Base-by-base conservation (phyloP, 1,140 invertebrate genomes). In the Euura saliciscinereae region DNA sequence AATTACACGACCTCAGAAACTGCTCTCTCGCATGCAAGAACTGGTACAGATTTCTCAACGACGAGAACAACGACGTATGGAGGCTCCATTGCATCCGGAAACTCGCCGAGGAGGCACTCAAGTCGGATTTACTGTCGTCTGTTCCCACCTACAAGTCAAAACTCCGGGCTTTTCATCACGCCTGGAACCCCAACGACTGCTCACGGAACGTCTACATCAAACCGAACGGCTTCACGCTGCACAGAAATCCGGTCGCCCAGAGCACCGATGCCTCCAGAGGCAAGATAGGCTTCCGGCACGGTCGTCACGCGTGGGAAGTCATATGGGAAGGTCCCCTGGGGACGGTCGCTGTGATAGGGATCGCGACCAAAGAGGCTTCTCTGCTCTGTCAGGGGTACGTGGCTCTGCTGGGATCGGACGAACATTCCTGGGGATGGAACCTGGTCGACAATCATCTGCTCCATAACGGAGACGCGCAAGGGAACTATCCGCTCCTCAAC, bases 341-440 rank as follows among this genome's bases (percentile, higher is more conserved):
- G 2, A 98, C 97, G 11, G 97, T 98, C 6, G 97, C 97, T 59
- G 96, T 98, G 43, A 93, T 99, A 79, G 97, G 98, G 45, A 94
- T 99, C 78, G 96, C 97, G 44, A 99, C 98, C 3, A 97, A 96
- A 89, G 95, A 98, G 83, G 96, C 97, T 28, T 91, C 95, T 44
- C 86, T 99, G 67, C 92, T 95, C 81, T 97, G 95, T 86, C 95
- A 95, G 80, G 98, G 98, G 73, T 99, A 99, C 89, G 94, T 99
- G 45, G 94, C 97, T 4, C 87, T 99, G 70, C 88, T 99, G 67
- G 98, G 98, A 42, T 95, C 95, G 65, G 97, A 99, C 88, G 95
- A 98, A 83, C 94, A 99, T 85, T 98, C 97, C 79, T 99, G 98
- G 98, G 98, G 98, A 4, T 99, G 98, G 98, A 99, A 99, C 91